These are phyloP conservation scores for Periparus ater DNA, from an alignment of 2,797 vertebrate species.

Conservation along the genomic window DNA sequence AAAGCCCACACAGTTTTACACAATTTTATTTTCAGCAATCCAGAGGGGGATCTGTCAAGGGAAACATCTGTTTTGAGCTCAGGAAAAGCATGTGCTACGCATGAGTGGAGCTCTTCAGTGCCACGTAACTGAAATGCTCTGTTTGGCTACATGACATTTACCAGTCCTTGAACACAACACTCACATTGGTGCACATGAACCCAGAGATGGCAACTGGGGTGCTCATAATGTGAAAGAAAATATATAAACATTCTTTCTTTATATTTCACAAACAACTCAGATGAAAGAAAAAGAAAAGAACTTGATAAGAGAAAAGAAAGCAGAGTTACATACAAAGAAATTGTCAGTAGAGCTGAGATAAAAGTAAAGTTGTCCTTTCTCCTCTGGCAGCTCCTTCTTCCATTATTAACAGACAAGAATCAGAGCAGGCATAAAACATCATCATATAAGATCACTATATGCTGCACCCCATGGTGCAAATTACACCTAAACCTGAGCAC, in stretches of 20 bases:
- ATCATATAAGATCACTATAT: not conserved
- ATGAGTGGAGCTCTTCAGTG: not conserved
- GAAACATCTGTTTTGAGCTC: conserved; percentile 47
- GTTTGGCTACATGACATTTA: not conserved
- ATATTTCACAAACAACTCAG: not conserved
- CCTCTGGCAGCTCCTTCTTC: not conserved
- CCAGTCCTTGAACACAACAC: not conserved
- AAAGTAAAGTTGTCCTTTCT: not conserved
- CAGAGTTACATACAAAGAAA: not conserved
- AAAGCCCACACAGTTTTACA: not conserved
- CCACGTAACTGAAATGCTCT: not conserved
- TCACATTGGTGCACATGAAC: not conserved
- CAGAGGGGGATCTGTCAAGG: not conserved
- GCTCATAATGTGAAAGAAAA: not conserved
- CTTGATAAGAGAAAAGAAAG: not conserved
- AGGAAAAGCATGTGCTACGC: not conserved
- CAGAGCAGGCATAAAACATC: not conserved
- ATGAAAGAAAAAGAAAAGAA: not conserved
- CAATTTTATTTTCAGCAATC: conserved; percentile 17
- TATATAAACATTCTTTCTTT: not conserved
- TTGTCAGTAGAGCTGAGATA: not conserved
- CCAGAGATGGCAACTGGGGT: not conserved
- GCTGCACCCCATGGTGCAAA: fast-evolving
- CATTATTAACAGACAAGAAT: not conserved
- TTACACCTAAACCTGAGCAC: not conserved